Percentiles rank a stretch among this genome's conserved stretches.
phyloP scores from a whole-genome alignment of 2,888 invertebrate genomes.

The Pristionchus mayeri region DNA sequence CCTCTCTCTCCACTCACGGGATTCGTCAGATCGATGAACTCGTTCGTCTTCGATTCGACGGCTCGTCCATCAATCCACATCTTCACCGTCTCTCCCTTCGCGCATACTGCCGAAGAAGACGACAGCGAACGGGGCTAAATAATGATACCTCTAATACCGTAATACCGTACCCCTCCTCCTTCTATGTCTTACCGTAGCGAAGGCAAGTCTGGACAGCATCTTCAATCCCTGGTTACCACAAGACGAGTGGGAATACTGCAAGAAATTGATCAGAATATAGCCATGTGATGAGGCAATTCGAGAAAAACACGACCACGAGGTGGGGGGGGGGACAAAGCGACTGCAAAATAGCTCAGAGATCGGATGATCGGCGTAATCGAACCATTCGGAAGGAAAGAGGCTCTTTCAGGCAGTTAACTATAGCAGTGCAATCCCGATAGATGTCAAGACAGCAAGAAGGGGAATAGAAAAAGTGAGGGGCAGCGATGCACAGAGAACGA shows the following conservation, averaged over 20 bases:
- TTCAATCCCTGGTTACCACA: conserved; percentile 42
- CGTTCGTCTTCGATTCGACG: conserved; percentile 89
- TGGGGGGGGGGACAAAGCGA: neutral
- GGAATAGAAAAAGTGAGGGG: neutral
- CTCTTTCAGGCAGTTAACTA: neutral
- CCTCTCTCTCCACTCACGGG: conserved; percentile 80
- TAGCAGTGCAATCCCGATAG: neutral
- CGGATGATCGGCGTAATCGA: neutral
- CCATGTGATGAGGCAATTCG: neutral
- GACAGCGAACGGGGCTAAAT: conserved; percentile 47
- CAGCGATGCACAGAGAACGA: conserved; percentile 22
- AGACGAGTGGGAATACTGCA: conserved; percentile 39
- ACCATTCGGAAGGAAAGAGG: neutral
- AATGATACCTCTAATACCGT: neutral
- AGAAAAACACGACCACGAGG: neutral
- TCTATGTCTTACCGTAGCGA: conserved; percentile 29
- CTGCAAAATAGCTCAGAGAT: neutral
- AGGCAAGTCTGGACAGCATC: conserved; percentile 48
- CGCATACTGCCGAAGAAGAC: conserved; percentile 21
- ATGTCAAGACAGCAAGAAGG: neutral
- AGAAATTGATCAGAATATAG: conserved; percentile 13
- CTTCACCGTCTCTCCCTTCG: conserved; percentile 80
- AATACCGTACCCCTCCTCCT: neutral
- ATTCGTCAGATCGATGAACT: conserved; percentile 95
- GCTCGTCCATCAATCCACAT: conserved; percentile 95